Percentiles rank a stretch among this genome's conserved stretches.
Evolutionary conservation across 2,888 invertebrate species (phyloP).

Genomic region (Chrysodeixis includens): DNA sequence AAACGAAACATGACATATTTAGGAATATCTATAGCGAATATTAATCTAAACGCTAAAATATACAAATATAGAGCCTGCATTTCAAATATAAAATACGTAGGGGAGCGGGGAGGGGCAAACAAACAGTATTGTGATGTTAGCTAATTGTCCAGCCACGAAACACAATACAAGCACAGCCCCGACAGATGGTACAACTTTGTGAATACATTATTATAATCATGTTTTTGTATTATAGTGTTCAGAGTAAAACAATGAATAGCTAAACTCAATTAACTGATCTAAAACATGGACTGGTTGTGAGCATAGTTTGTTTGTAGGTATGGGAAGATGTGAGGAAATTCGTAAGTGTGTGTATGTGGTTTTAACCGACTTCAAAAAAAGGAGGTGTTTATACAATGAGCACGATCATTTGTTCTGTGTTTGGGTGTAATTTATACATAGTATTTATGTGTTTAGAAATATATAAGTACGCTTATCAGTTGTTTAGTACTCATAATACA

Average conservation of each 20-base stretch:
- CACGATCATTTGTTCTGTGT: no score
- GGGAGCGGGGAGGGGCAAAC: constrained; percentile 53
- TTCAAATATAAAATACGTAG: constrained; percentile 37
- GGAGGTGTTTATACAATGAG: no score
- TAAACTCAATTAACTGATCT: constrained; percentile 2
- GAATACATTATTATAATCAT: constrained; percentile 25
- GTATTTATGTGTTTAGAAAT: no score
- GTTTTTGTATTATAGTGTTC: constrained; percentile 4
- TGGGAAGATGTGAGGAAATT: no score
- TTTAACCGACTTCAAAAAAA: no score
- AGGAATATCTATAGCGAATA: no score
- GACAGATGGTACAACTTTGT: constrained; percentile 31
- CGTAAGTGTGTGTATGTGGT: neutral
- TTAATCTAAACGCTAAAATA: neutral
- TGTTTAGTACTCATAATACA: no score
- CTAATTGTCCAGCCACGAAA: constrained; percentile 72
- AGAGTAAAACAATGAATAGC: neutral
- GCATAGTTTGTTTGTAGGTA: constrained; percentile 9
- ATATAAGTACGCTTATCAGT: no score
- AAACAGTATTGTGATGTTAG: constrained; percentile 65
- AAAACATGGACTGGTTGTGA: neutral
- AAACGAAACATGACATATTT: no score
- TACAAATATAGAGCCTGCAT: constrained; percentile 12
- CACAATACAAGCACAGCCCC: constrained; percentile 61
- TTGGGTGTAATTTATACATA: no score